Evolutionary conservation across 2,797 vertebrate species (phyloP), one percentile per base, ranked within the genome.

Genomic region (Microctenopoma steveboyesi): DNA sequence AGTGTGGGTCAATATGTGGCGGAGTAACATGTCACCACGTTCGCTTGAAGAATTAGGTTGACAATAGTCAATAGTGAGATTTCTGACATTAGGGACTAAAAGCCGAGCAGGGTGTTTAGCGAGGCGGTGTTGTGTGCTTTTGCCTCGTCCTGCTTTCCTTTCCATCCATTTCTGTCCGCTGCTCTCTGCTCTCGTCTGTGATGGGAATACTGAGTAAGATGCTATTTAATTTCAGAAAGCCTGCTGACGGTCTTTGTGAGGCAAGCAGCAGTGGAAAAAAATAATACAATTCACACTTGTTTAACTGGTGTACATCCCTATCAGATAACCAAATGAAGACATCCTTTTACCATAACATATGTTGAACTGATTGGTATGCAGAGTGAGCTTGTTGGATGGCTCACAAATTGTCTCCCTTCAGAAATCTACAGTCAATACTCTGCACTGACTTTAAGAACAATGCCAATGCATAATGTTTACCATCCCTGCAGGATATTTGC

Each of bases 121-220:
- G 83, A 74, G 71, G 79, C 77, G 81, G 79, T 27, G 76, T 74
- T 89, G 74, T 76, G 78, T 86, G 85, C 84, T 74, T 87, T 88
- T 72, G 76, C 88, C 78, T 90, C 85, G 78, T 92, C 88, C 87
- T 89, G 83, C 86, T 88, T 90, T 87, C 82, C 84, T 86, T 89
- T 90, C 86, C 88, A 83, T 87, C 88, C 88, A 85, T 91, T 93
- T 89, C 90, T 92, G 92, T 89, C 92, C 88, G 69, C 91, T 81
- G 90, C 90, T 92, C 91, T 90, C 88, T 76, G 86, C 88, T 90
- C 89, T 85, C 42, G 86, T 90, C 91, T 94, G 94, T 95, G 94
- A 94, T 87, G 93, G 85, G 93, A 94, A 95, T 94, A 94, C 93
- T 92, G 94, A 94, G 91, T 92, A 92, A 93, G 92, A 92, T 91